Base-by-base conservation (phyloP, 1,140 invertebrate species). In the Drosophila repletoides region DNA sequence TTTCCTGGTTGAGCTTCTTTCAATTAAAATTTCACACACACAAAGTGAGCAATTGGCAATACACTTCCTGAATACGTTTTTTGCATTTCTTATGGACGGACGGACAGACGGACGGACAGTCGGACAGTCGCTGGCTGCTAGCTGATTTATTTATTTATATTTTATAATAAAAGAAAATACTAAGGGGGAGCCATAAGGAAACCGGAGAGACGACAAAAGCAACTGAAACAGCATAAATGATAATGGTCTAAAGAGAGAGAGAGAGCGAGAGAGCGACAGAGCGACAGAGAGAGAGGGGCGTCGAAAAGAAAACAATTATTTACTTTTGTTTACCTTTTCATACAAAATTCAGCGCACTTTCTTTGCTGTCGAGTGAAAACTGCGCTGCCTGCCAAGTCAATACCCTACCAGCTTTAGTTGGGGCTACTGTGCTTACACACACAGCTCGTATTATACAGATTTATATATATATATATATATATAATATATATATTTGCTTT, bases 271-370 rank as follows among this genome's bases (percentile, higher is more conserved):
- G n/a, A n/a, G n/a, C n/a, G n/a, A n/a, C n/a, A n/a, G n/a, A n/a
- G n/a, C n/a, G n/a, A n/a, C n/a, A n/a, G n/a, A n/a, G n/a, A n/a
- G n/a, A n/a, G n/a, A n/a, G 73, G 48, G 66, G 45, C 52, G 48
- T 72, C 34, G 28, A 26, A 34, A 26, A 36, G 55, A 59, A 80
- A 76, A 80, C 71, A 80, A 80, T 81, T 75, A 80, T 49, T 72
- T 66, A 53, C 38, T 72, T 67, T 72, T 80, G 56, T 66, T 69
- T 72, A 63, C 49, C 53, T 53, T 77, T 67, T 77, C 61, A 34
- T 76, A 69, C 53, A 61, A 80, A n/a, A 79, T 75, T 79, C 71
- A 75, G 60, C 73, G 68, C 77, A 73, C 77, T 81, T 81, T 81
- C 77, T 81, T 81, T 76, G 58, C 53, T 71, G 33, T 10, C 21